Conservation (phyloP, 1,140 invertebrate species). For the Augochlora pura region DNA sequence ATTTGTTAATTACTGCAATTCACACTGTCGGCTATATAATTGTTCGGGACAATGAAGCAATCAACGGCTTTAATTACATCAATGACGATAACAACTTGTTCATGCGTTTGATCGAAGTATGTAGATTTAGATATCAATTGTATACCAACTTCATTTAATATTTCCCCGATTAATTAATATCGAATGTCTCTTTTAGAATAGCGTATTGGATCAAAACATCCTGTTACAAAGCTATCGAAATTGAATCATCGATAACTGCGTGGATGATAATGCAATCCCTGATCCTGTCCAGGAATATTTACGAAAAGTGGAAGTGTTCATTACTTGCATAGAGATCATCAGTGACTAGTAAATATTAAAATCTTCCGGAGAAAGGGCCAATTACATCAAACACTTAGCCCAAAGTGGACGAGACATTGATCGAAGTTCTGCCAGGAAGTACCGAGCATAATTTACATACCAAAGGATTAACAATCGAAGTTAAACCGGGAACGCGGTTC, state of each 20-base stretch:
- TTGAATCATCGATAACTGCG: no score
- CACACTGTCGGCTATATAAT: not conserved
- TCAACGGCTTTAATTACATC: not conserved
- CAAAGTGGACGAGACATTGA: not conserved
- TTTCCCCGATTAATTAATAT: no score
- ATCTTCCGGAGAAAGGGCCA: no score
- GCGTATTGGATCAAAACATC: no score
- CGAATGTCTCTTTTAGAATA: no score
- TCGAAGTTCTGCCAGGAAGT: not conserved
- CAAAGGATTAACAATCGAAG: constrained; percentile 15
- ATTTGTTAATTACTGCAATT: not conserved
- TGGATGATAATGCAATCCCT: no score
- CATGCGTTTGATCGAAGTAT: not conserved
- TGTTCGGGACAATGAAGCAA: not conserved
- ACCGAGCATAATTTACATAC: not conserved
- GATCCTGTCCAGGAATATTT: no score
- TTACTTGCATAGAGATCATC: no score
- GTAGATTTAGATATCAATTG: not conserved
- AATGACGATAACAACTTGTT: not conserved
- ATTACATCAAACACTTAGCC: no score
- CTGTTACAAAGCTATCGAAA: no score
- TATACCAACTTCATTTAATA: not conserved
- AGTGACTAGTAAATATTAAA: no score
- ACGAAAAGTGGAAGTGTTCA: no score
- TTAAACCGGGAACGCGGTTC: not conserved